These are phyloP conservation scores for Malurus splendens DNA, from an alignment of 2,797 vertebrate species.

Conservation along the genomic window DNA sequence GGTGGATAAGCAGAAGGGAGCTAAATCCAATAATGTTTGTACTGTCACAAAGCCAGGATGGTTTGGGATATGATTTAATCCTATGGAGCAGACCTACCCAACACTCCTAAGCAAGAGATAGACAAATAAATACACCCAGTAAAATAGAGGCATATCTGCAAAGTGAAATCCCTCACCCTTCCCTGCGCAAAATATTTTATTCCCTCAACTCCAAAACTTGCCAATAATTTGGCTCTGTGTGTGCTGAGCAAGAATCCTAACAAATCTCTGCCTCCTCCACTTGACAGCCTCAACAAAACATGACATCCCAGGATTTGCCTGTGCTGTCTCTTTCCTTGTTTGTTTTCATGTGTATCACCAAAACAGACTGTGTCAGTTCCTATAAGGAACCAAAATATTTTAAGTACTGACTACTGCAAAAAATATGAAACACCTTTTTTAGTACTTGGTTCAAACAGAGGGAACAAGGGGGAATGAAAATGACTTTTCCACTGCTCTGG, in stretches of 20 bases:
- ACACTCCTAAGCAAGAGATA: background rate
- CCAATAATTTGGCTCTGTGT: background rate
- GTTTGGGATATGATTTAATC: constrained; percentile 45
- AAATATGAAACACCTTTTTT: constrained; percentile 50
- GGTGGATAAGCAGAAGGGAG: constrained; percentile 34
- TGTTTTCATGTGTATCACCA: background rate
- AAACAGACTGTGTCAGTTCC: background rate
- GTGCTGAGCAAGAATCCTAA: background rate
- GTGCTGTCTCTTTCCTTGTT: background rate
- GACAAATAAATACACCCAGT: background rate
- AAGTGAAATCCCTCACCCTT: background rate
- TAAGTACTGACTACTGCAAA: background rate
- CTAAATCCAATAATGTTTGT: constrained; percentile 50
- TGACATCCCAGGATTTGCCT: accelerated
- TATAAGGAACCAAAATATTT: constrained; percentile 1
- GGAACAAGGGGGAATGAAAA: background rate
- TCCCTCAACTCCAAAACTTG: background rate
- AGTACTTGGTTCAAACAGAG: constrained; percentile 12
- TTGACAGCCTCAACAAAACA: background rate
- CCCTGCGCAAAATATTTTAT: background rate
- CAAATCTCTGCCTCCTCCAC: background rate
- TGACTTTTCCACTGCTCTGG: background rate
- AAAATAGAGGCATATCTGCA: background rate
- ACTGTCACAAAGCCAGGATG: constrained; percentile 49
- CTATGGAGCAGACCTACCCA: constrained; percentile 11